Base-by-base conservation (phyloP, 2,888 invertebrate genomes). In the Dicyrtomina minuta region DNA sequence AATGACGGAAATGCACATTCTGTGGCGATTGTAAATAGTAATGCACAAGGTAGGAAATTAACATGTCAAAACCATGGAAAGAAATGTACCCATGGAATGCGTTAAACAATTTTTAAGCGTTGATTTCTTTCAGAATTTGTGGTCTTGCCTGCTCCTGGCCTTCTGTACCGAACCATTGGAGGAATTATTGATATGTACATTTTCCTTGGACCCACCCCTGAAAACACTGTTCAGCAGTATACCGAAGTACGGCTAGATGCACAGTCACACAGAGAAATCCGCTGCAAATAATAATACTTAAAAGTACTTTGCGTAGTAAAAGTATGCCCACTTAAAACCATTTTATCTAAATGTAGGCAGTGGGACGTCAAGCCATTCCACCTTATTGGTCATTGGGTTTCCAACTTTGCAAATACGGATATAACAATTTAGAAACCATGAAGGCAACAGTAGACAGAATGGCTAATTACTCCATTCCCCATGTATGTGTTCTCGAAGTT, bases 311-410 rank as follows among this genome's bases (percentile, higher is more conserved):
- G n/a, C n/a, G n/a, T n/a, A n/a, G n/a, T n/a, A n/a, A n/a, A n/a
- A n/a, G n/a, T n/a, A n/a, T n/a, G n/a, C n/a, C n/a, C n/a, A n/a
- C n/a, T n/a, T n/a, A n/a, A n/a, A 58, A 15, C 33, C 44, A 13
- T 12, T 22, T 62, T 13, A 10, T n/a, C 39, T 24, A 41, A 8
- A 41, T 41, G 43, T 22, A 85, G 70, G 79, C 75, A 10, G 85
- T 93, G 3, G 93, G 93, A 0, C 83, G 86, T 69, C 91, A 92
- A 0, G 86, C 87, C 79, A 85, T 94, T 86, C 93, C 93, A 1
- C 92, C 94, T 0, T 92, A 90, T 80, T 95, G 94, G 94, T 84
- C 89, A 0, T 85, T 94, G 0, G 94, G 94, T 1, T 94, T 92
- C 81, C 94, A 94, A 82, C 83, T 93, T 33, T 91, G 91, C 85